Percentiles rank a stretch among this genome's conserved stretches.
Conservation (phyloP, 2,797 vertebrate genomes). For the Argya squamiceps region DNA sequence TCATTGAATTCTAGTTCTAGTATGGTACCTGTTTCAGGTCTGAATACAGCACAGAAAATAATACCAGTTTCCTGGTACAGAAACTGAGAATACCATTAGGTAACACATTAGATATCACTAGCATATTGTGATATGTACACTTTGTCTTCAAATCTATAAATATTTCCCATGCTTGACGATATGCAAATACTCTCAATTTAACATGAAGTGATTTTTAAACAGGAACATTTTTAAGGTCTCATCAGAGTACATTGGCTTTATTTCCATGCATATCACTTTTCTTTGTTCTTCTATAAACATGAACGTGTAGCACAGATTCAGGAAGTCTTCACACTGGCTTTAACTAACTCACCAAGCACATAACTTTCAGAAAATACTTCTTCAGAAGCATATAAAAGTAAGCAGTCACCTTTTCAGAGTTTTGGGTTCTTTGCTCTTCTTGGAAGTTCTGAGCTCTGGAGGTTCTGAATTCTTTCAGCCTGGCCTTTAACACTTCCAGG, state of each 20-base stretch:
- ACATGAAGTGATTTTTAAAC: not conserved
- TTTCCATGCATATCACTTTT: not conserved
- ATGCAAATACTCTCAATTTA: not conserved
- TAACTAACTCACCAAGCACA: not conserved
- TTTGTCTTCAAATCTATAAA: not conserved
- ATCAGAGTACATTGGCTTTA: not conserved
- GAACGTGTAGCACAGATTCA: not conserved
- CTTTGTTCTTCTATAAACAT: not conserved
- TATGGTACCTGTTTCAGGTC: not conserved
- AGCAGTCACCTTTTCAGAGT: slow-evolving; percentile 77
- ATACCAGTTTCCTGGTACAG: not conserved
- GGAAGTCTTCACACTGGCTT: not conserved
- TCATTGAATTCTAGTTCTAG: not conserved
- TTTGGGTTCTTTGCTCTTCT: slow-evolving; percentile 73
- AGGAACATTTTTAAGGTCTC: not conserved
- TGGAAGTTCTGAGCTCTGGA: slow-evolving; percentile 63
- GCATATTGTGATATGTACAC: not conserved
- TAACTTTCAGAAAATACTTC: not conserved
- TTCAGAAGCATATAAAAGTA: not conserved
- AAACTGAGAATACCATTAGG: not conserved
- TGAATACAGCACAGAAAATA: not conserved
- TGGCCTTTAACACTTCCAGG: not conserved
- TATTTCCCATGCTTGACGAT: not conserved
- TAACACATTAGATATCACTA: not conserved
- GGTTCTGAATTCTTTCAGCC: slow-evolving; percentile 51